Base-by-base conservation (phyloP, 2,888 invertebrate species). In the Julus scanicus region DNA sequence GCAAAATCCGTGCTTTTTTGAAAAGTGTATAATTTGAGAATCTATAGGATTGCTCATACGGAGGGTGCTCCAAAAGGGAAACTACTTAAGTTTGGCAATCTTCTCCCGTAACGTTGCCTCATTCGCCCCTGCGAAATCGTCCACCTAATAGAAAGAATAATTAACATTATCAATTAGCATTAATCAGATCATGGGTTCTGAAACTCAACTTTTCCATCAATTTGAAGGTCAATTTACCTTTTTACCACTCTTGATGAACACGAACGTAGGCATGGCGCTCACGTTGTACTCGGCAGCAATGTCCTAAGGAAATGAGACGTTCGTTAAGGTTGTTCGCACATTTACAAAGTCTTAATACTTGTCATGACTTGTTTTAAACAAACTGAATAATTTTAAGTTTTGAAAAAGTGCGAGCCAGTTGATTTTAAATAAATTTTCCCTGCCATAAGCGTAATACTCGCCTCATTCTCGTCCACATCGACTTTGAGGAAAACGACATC, bases 211-310 rank as follows among this genome's bases (percentile, higher is more conserved):
- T 71, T 29, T 71, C 29, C 5, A 29, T 48, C 85, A 85, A 44
- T 44, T 1, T 44, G 5, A 5, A 0, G 6, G 44, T 1, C 44
- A 8, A 11, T 9, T 91, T 91, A 94, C 92, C 91, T 94, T 94
- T 91, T 94, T 92, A 89, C 94, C 93, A 91, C 94, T 94, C 93
- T 97, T 97, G 90, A 97, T 93, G 92, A 97, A 97, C 20, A 97
- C 93, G 92, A 98, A 97, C 3, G 97, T 97, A 84, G 97, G 97
- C 97, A 97, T 97, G 88, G 96, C 96, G 90, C 94, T 94, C 91
- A 97, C 94, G 91, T 95, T 94, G 93, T 96, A 97, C 90, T 95
- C 94, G 89, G 94, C 93, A 4, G 96, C 95, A 89, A 97, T 93
- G 86, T 97, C 96, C 90, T 90, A n/a, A 13, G 84, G 63, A 85